These are phyloP conservation scores for Tinea semifulvella DNA, from an alignment of 2,888 invertebrate genomes.

Conservation along the genomic window DNA sequence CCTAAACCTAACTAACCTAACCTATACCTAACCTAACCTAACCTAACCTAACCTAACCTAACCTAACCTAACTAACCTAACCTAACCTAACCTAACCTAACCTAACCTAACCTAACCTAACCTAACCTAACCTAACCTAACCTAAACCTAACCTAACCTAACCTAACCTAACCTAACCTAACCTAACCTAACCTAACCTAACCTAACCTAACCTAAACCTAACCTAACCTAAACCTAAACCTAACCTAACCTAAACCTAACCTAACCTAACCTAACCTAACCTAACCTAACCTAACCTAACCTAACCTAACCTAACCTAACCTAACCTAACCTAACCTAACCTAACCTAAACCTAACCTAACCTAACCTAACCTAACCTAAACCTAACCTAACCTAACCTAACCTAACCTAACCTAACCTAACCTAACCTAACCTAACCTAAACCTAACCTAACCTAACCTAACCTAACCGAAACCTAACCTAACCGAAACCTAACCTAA, in stretches of 20 bases:
- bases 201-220: conserved; percentile 12
- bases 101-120: conserved; percentile 10
- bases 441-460: too few species aligned
- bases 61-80: conserved; percentile 16
- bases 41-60: conserved; percentile 19
- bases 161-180: conserved; percentile 12
- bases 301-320: conserved; percentile 11
- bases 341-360: too few species aligned
- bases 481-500: conserved; percentile 13
- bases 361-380: too few species aligned
- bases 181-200: conserved; percentile 11
- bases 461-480: too few species aligned
- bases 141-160: conserved; percentile 14
- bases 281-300: conserved; percentile 15
- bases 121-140: conserved; percentile 14
- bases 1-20: too few species aligned
- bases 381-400: conserved; percentile 1
- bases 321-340: not conserved
- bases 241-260: too few species aligned
- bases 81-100: conserved; percentile 13
- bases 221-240: too few species aligned
- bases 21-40: too few species aligned
- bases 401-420: not conserved
- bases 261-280: conserved; percentile 16
- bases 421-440: conserved; percentile 18